Evolutionary conservation across 2,113 vertebrate species (phyloP), one percentile per base, ranked within the genome.

Genomic region (Oxygymnocypris stewartii): DNA sequence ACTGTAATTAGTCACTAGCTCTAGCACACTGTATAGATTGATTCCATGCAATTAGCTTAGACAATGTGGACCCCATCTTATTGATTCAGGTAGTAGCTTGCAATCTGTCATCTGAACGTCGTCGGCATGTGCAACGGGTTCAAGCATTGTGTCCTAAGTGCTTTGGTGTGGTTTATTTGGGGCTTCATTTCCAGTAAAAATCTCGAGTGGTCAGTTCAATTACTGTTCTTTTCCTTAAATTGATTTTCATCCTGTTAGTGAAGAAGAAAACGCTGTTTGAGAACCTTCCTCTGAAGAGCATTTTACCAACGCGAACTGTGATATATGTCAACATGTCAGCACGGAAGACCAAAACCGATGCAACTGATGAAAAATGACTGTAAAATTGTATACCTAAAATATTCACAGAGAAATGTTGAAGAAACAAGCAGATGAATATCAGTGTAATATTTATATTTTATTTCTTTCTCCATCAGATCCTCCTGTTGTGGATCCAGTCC

Each of bases 401-500:
- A 35, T 54, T 23, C 61, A 69, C 40, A 0, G 8, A n/a, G 2
- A 31, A 47, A 23, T 47, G 61, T 28, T 3, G 2, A 4, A 23
- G 10, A 28, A 35, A 8, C 25, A 28, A 44, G 5, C 35, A 57
- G 23, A 44, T 40, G 13, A 14, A 20, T 59, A 8, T 6, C 54
- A 57, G 54, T 20, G 6, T 59, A 8, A 8, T 44, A 16, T 28
- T 49, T 31, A 31, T 31, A 31, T 3, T 51, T 51, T 51, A 1
- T 73, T 83, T 65, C 7, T 86, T 31, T 86, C 44, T 16, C 67
- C 18, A 63, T 1, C 88, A 99, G 98, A 96, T 88, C 94, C 97
- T 0, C 97, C 97, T 0, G 92, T 97, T 75, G 94, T 99, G 92
- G 97, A 99, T 86, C 97, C 98, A 0, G 91, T 94, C 13, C 96